Evolutionary conservation across 2,113 vertebrate species (phyloP), one percentile per base, ranked within the genome.

Genomic region (mouse (Mus musculus)): DNA sequence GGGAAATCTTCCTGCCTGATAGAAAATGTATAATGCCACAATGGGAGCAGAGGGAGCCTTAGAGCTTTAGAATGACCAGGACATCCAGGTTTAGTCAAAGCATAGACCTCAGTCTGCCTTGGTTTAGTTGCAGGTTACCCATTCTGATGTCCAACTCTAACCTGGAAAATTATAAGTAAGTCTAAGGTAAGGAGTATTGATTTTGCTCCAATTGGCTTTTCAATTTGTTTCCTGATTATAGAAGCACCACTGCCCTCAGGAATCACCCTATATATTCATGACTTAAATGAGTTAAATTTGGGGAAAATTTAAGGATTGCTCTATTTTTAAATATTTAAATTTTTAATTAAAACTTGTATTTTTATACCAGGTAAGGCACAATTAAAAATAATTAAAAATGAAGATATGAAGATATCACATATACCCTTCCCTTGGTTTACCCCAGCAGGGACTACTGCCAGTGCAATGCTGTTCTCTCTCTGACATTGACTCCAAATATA

Each of bases 201-300:
- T 73, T 95, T 89, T 84, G 20, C 90, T 71, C 16, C 85, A 85
- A 28, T 88, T 8, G 72, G 88, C 39, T 39, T 88, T 59, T 24
- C 17, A 93, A 81, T 89, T 85, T 92, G 28, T 73, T 92, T 17
- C 39, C 7, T 91, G 87, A 65, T 33, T 54, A 72, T 89, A 95
- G 28, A 72, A 22, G 63, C 42, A 46, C 39, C 59, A 65, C 9
- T 2, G 33, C 9, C 36, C 0, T 28, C 36, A 89, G 65, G 4
- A 92, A 86, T 65, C 73, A 90, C 61, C 78, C 59, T 85, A 84
- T 93, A 77, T 91, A 67, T 88, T 71, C 16, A 75, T 72, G 67
- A 28, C 96, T 90, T 65, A 93, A 93, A 97, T n/a, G 65, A 96
- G 46, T 96, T 97, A 95, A 95, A 91, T 86, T 78, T 52, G 77